These are phyloP conservation scores for Hylaea fasciaria DNA, from an alignment of 2,888 invertebrate species.

Conservation along the genomic window DNA sequence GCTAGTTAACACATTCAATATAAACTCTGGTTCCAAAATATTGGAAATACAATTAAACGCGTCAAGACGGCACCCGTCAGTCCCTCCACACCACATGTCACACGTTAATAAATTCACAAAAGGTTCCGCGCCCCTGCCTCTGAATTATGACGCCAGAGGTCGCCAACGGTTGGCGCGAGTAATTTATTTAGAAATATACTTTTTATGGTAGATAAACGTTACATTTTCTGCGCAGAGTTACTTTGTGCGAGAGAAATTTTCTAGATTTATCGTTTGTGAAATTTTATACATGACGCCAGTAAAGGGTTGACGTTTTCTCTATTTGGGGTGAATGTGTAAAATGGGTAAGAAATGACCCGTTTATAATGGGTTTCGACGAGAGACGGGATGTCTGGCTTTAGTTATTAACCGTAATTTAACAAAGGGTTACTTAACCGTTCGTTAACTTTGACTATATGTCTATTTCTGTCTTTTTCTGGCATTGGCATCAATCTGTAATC, in stretches of 20 bases:
- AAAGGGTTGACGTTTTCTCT: constrained; percentile 28
- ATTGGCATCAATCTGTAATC: too few relatives aligned
- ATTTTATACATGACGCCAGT: constrained; percentile 29
- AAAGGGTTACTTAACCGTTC: too few relatives aligned
- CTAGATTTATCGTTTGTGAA: constrained; percentile 36
- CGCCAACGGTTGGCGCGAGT: constrained; percentile 51
- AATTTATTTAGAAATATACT: constrained; percentile 41
- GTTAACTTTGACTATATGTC: too few relatives aligned
- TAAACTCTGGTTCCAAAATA: constrained; percentile 19
- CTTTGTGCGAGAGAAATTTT: constrained; percentile 23
- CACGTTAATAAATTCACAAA: constrained; percentile 62
- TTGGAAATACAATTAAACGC: constrained; percentile 39
- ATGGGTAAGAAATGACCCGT: constrained; percentile 16
- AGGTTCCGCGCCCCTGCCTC: constrained; percentile 54
- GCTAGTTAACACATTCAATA: not conserved
- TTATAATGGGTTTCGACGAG: constrained; percentile 1
- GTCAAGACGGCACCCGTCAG: constrained; percentile 36
- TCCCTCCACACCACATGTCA: constrained; percentile 34
- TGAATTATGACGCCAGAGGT: constrained; percentile 60
- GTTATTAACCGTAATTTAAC: too few relatives aligned
- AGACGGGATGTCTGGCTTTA: not conserved
- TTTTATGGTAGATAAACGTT: constrained; percentile 34
- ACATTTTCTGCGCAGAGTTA: constrained; percentile 24
- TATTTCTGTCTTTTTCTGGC: too few relatives aligned
- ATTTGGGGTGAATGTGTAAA: constrained; percentile 17